phyloP scores from a whole-genome alignment of 1,140 invertebrate species.

The Mizuhopecten yessoensis region DNA sequence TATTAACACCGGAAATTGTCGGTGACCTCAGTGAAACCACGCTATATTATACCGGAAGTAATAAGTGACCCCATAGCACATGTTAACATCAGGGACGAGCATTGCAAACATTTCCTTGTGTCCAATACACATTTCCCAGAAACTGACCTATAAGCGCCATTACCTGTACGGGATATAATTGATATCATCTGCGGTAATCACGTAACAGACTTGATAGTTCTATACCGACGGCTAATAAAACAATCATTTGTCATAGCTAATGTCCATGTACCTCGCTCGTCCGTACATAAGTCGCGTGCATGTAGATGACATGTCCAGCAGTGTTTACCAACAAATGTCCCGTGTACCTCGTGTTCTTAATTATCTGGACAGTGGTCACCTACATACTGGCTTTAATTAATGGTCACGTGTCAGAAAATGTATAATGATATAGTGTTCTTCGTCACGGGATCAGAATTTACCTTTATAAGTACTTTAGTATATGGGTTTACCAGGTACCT shows the following conservation, averaged over 20 bases:
- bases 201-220: neutral
- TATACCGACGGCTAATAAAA: neutral
- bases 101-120: neutral
- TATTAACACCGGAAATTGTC: no score
- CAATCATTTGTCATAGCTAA: neutral
- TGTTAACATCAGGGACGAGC: neutral
- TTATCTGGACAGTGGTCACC: neutral
- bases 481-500: neutral
- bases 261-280: neutral
- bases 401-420: neutral
- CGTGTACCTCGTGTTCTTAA: neutral
- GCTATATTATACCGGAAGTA: neutral
- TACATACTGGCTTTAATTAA: neutral
- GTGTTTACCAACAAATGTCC: constrained; percentile 33
- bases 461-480: neutral
- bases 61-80: neutral
- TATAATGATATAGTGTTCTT: neutral
- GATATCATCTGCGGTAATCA: constrained; percentile 1
- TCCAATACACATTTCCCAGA: constrained; percentile 26
- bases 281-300: neutral
- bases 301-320: constrained; percentile 20
- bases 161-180: constrained; percentile 24
- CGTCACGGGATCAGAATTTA: constrained; percentile 27
- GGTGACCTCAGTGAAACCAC: neutral
- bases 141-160: constrained; percentile 3